Evolutionary conservation across 2,797 vertebrate genomes (phyloP).

Genomic region (Girardinus metallicus): DNA sequence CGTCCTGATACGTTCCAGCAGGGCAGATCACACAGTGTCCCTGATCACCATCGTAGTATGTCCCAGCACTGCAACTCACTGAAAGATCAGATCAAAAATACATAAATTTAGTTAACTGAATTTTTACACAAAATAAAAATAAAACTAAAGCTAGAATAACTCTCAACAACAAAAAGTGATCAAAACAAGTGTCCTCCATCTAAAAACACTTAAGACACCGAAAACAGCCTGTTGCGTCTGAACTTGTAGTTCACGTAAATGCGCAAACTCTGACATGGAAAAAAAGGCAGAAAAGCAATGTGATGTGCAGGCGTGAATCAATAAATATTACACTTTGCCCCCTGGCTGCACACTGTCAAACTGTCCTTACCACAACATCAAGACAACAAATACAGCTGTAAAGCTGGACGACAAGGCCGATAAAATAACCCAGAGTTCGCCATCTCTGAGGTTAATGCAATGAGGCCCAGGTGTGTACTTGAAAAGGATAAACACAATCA

Average conservation of each 20-base stretch:
- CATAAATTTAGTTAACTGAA: background rate
- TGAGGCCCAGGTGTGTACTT: slow-evolving; percentile 37
- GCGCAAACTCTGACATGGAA: slow-evolving; percentile 11
- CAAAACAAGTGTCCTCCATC: slow-evolving; percentile 19
- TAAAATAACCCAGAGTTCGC: slow-evolving; percentile 52
- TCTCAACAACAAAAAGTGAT: background rate
- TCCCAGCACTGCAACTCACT: slow-evolving; percentile 87
- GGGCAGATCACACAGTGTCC: slow-evolving; percentile 86
- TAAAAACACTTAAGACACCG: slow-evolving; percentile 38
- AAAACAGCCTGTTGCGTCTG: slow-evolving; percentile 33
- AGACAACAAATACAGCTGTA: slow-evolving; percentile 51
- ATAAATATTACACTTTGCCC: slow-evolving; percentile 44
- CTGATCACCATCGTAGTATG: slow-evolving; percentile 80
- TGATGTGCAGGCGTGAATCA: slow-evolving; percentile 56
- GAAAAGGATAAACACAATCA: slow-evolving; percentile 46
- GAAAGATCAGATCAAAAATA: slow-evolving; percentile 49
- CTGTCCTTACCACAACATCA: slow-evolving; percentile 48
- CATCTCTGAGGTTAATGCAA: slow-evolving; percentile 49
- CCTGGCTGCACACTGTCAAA: slow-evolving; percentile 50
- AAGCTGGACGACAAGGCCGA: slow-evolving; percentile 46
- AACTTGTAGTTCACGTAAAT: slow-evolving; percentile 44
- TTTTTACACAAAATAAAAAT: slow-evolving; percentile 2
- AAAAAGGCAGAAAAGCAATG: slow-evolving; percentile 31
- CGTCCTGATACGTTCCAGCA: slow-evolving; percentile 86
- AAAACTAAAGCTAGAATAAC: slow-evolving; percentile 11